Evolutionary conservation across 2,888 invertebrate species (phyloP).

Genomic region (Spodoptera littoralis): DNA sequence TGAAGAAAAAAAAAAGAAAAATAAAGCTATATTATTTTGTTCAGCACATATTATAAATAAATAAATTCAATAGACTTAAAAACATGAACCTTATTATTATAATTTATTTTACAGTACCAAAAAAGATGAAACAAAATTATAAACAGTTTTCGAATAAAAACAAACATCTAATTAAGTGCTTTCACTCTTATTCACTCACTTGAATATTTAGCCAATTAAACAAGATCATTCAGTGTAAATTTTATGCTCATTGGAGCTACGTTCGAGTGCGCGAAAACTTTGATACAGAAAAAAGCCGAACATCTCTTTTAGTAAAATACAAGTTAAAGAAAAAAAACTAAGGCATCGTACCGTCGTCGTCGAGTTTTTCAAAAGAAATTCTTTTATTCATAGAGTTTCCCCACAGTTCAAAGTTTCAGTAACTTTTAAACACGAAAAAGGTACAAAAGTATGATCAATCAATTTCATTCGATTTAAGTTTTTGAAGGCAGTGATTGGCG

Average conservation of each 20-base stretch:
- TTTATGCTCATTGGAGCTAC: constrained; percentile 5
- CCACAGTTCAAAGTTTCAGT: constrained; percentile 50
- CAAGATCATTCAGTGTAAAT: constrained; percentile 5
- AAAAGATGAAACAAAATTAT: too few species aligned
- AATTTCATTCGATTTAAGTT: constrained; percentile 70
- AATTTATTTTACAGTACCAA: too few species aligned
- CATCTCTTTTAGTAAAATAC: constrained; percentile 38
- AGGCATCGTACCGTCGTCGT: constrained; percentile 39
- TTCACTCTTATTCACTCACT: not conserved
- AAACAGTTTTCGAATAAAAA: too few species aligned
- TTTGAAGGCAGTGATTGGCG: constrained; percentile 42
- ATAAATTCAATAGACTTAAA: too few species aligned
- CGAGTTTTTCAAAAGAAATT: constrained; percentile 54
- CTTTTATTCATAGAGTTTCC: constrained; percentile 66
- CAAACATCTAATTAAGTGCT: too few species aligned
- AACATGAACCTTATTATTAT: too few species aligned
- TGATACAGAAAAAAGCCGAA: constrained; percentile 13
- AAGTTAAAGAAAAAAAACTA: constrained; percentile 46
- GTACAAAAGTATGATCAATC: constrained; percentile 68
- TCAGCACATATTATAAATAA: too few species aligned
- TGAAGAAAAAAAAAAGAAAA: too few species aligned
- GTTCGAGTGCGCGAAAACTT: constrained; percentile 11
- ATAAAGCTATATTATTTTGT: too few species aligned
- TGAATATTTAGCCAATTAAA: constrained; percentile 14
- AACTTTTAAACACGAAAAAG: constrained; percentile 58